Base-by-base conservation (phyloP, 2,113 vertebrate species). In the Parotia lawesii region DNA sequence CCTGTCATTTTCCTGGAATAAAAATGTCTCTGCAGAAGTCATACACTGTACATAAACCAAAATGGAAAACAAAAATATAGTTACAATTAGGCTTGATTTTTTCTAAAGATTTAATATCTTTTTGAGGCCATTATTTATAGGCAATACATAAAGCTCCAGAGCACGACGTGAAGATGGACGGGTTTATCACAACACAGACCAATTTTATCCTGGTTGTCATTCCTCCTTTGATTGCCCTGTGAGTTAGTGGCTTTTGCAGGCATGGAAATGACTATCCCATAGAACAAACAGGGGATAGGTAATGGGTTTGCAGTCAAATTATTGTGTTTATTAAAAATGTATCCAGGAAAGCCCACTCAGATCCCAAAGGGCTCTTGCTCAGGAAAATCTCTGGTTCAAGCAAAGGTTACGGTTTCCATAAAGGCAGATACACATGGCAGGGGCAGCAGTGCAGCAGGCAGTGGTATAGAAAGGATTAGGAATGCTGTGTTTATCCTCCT, bases 1-100 rank as follows among this genome's bases (percentile, higher is more conserved):
- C 98, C 90, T 98, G 98, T 98, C 98, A 98, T 98, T 98, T 98
- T 98, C 97, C 95, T 69, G 77, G 90, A 94, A 96, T 97, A 96
- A 98, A 97, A 97, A 97, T 95, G 96, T 95, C 97, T 97, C 96
- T 77, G 79, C 56, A 94, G 69, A 96, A 97, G 92, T 94, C 94
- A 90, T 83, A 75, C 38, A 85, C 75, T 77, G 84, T 91, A 97
- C 48, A 93, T 91, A 97, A 97, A 96, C 53, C 90, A 94, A 96
- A 96, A 58, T 94, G 93, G 97, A 95, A 96, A 92, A 95, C 96
- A 97, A 96, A 95, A 94, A 94, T 88, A 79, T 88, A 91, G 88
- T 95, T 96, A 96, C 95, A 97, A 97, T 97, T 95, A 96, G 85
- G 76, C 85, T 60, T 86, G 87, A 94, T 94, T 95, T 93, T 76